Evolutionary conservation across 2,113 vertebrate genomes (phyloP).

Genomic region (Orcinus orca): DNA sequence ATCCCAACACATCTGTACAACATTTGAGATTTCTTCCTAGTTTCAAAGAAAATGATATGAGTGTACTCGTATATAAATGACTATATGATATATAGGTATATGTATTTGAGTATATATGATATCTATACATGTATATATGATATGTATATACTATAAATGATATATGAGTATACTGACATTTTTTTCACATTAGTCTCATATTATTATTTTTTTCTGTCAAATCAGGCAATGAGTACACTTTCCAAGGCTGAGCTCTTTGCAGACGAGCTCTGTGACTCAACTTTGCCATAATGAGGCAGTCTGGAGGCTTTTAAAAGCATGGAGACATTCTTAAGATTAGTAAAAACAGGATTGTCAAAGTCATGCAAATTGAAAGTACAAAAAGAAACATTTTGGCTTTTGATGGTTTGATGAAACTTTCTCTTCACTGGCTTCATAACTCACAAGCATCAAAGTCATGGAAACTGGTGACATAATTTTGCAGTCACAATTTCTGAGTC

Average conservation of each 20-base stretch:
- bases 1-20: too few relatives aligned
- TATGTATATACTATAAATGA: not conserved
- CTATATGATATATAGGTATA: not conserved
- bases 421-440: conserved; percentile 14
- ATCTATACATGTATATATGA: not conserved
- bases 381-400: not conserved
- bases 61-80: too few relatives aligned
- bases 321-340: not conserved
- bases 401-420: conserved; percentile 11
- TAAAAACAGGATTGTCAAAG: not conserved
- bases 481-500: not conserved
- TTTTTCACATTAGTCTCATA: not conserved
- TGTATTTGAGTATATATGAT: not conserved
- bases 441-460: conserved; percentile 29
- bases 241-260: not conserved
- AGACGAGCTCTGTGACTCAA: not conserved
- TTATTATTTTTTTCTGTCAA: not conserved
- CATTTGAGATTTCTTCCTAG: not conserved
- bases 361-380: not conserved
- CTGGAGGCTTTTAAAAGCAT: not conserved
- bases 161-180: not conserved
- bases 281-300: not conserved
- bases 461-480: conserved; percentile 9
- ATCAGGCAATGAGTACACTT: not conserved
- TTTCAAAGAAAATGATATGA: not conserved